Base-by-base conservation (phyloP, 92 coral and sea anemone genomes). In the Nematostella vectensis region DNA sequence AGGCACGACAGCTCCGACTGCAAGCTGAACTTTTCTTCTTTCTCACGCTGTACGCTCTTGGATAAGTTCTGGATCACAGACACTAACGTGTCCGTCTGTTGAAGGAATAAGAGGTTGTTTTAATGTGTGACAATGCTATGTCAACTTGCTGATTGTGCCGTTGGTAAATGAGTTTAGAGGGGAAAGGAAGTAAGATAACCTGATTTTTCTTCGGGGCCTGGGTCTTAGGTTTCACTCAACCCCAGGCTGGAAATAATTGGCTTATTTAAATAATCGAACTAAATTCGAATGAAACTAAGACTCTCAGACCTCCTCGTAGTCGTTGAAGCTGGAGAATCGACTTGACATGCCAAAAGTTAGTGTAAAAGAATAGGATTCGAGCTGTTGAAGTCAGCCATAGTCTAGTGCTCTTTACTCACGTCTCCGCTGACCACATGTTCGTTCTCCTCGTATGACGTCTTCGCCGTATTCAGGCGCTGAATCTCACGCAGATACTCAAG, bases 401-500 rank as follows among this genome's bases (percentile, higher is more conserved):
- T n/a, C n/a, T n/a, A n/a, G n/a, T n/a, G n/a, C 82, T 75, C 38
- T 2, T 29, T 31, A 75, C 94, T 80, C 62, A 85, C 94, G 61
- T 85, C 94, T 56, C 79, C 69, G 56, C 75, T 86, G 33, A 76
- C 94, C 28, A 74, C 83, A 43, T 80, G 85, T 51, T 85, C 94
- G 9, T 74, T 85, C 57, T 85, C 94, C 38, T 82, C 81, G 39
- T 80, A 85, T 31, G 81, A 72, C 55, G 80, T 85, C 30, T 79
- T 81, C 18, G 86, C 88, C 4, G 94, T 68, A 38, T 85, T 85
- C 4, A 85, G 76, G 2, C 94, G 87, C 54, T 85, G 94, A 43
- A 85, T 85, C 55, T 85, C 94, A 63, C 94, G 65, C 18, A 85
- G 70, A 58, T 85, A 85, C 47, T 85, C 94, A n/a, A 85, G 73